Evolutionary conservation across 1,140 invertebrate species (phyloP), one percentile per base, ranked within the genome.

Genomic region (Diorhabda elongata): DNA sequence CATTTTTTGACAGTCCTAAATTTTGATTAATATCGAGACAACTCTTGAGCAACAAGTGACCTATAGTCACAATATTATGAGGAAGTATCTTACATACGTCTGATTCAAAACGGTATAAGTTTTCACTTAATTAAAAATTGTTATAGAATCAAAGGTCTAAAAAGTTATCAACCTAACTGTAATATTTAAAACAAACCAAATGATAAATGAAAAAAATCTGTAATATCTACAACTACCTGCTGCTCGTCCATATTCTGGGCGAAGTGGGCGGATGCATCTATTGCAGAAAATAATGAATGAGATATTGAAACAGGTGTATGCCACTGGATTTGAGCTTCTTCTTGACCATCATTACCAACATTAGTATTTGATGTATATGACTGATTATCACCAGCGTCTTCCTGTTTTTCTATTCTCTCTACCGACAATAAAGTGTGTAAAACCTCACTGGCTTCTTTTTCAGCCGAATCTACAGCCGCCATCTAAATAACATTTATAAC

Each of bases 361-460:
- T 79, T 52, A 44, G 72, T 58, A 65, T 71, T 74, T 26, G 76
- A 66, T 64, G 77, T 75, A 63, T 52, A 65, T 52, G 73, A 70
- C n/a, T 77, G 72, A 71, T 76, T 77, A 26, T 73, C 73, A 41
- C 61, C 73, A 69, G 70, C 75, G 66, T 72, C 74, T 69, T 85
- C 84, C 72, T 85, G 78, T 82, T 86, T 84, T 84, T 85, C 77
- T 80, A 83, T 82, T 5, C 87, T 77, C 74, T 88, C 87, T 62
- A 88, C 86, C 6, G 87, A 87, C 65, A 89, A 78, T 66, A 89
- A 78, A 5, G 87, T 87, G 73, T 87, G 87, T 58, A 89, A 79
- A 42, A 88, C 87, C 80, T 88, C 87, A 76, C 87, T 88, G 3
- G 87, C 87, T 80, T 88, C 87, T 74, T 87, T 88, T 78, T 88